Evolutionary conservation across 23 tunicate species (phyloP), one percentile per base, ranked within the genome.

Genomic region (Halocynthia aurantium): DNA sequence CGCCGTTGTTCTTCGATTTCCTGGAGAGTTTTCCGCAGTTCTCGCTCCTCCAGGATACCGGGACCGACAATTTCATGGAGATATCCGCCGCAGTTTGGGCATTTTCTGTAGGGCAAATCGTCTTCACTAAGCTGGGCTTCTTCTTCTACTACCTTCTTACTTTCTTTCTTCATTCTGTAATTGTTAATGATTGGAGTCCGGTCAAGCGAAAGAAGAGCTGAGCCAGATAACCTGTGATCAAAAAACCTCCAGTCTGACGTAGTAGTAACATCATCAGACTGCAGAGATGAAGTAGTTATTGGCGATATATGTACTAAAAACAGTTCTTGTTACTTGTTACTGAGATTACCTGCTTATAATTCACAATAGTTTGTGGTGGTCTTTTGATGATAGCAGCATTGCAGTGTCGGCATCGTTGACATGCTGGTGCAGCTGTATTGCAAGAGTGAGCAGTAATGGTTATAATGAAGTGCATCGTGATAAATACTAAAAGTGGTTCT

Each of bases 161-260:
- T 8, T 54, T 53, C 20, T 54, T 15, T 10, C 15, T 54, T 74
- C 56, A 13, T 20, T 74, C 22, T 74, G 63, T 54, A 51, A 12
- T 74, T 53, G 21, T 74, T 74, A 1, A 74, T 54, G 8, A 74
- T 15, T 54, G 78, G 78, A 22, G 55, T 62, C 56, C 78, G 17
- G 10, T 74, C 78, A 10, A 21, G 56, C 21, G 20, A 17, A 62
- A 74, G 19, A 13, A 74, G 13, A 22, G 55, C 57, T 13, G 78
- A 53, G n/a, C 78, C 78, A 53, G 63, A 74, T 15, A 22, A 54
- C 20, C 31, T 62, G 56, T 74, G 78, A 54, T 74, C 78, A 54
- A 74, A 74, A 49, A 74, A 74, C 22, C 78, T 74, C 78, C 78
- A 74, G 22, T 74, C 78, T 52, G 78, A 55, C 15, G 22, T 51